Evolutionary conservation across 2,797 vertebrate genomes (phyloP), one percentile per base, ranked within the genome.

Genomic region (Gymnopithys bicolor): DNA sequence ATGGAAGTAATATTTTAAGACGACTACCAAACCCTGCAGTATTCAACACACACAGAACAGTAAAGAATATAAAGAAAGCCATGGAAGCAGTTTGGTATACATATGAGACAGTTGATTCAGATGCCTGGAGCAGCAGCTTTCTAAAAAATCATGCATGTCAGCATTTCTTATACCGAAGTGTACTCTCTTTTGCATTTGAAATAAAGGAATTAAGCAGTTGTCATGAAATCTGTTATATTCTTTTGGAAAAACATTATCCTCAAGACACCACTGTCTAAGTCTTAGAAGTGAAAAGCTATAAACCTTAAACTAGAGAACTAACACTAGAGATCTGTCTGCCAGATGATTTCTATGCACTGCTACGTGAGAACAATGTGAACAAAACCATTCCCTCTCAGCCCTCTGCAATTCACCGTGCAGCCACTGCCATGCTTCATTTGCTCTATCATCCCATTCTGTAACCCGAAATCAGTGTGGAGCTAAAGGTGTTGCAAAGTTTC

Each of bases 401-500:
- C 24, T 16, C 78, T n/a, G 41, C 48, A 46, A 49, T 69, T 59
- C n/a, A 46, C 46, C 0, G 0, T 33, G 67, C 75, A 59, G 55
- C 23, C 64, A 19, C 30, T 63, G 67, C 51, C 1, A 3, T 6
- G 48, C 19, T 81, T 55, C 27, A 10, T 58, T 75, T 74, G 37
- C 51, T 51, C 32, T 23, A 33, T 51, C 30, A 25, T 70, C 35
- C 46, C 60, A 18, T 51, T 23, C 78, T 7, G 51, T 79, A 68
- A 22, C 46, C 70, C 59, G 27, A 75, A 59, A 76, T 56, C 46
- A 70, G 22, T 2, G 27, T 23, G 33, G n/a, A 60, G 62, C 19
- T 3, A 79, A 75, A 78, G 52, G 39, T 49, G 33, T 46, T 5
- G 1, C 59, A 84, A 96, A 95, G 82, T 94, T 96, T 94, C 79